Conservation (phyloP, 35 echinoderm and acorn worm genomes). For the Lytechinus pictus region DNA sequence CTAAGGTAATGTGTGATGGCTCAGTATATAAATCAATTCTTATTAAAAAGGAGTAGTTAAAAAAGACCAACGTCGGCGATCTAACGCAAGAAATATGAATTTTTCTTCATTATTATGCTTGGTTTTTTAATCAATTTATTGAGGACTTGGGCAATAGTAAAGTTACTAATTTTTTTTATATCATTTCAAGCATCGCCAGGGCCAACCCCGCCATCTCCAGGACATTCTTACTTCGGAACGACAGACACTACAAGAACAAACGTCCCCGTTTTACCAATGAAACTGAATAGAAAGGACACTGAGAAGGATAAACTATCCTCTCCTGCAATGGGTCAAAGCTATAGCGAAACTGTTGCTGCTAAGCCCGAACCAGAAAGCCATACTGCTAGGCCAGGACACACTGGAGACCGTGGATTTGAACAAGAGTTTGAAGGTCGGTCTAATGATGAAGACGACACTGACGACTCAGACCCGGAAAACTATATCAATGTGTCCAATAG, state of each 20-base stretch:
- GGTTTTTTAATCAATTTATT: neutral
- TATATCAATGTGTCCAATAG: neutral
- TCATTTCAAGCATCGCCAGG: neutral
- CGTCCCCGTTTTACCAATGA: neutral
- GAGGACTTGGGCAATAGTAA: neutral
- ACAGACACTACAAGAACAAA: neutral
- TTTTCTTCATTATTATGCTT: too few species aligned
- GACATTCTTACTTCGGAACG: neutral
- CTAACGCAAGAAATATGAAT: too few species aligned
- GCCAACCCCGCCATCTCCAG: neutral
- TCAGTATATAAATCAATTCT: too few species aligned
- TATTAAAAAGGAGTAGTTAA: too few species aligned
- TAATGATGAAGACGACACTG: neutral
- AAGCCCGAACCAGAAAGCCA: neutral
- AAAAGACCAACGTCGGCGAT: too few species aligned
- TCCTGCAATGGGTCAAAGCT: neutral
- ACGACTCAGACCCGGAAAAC: neutral
- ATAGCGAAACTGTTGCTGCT: neutral
- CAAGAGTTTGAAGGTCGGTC: neutral
- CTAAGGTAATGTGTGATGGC: too few species aligned
- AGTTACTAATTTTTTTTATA: neutral
- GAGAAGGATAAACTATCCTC: neutral
- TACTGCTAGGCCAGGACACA: neutral
- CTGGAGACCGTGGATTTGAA: neutral
- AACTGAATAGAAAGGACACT: neutral